Evolutionary conservation across 2,888 invertebrate genomes (phyloP), one percentile per base, ranked within the genome.

Genomic region (Hylaea fasciaria): DNA sequence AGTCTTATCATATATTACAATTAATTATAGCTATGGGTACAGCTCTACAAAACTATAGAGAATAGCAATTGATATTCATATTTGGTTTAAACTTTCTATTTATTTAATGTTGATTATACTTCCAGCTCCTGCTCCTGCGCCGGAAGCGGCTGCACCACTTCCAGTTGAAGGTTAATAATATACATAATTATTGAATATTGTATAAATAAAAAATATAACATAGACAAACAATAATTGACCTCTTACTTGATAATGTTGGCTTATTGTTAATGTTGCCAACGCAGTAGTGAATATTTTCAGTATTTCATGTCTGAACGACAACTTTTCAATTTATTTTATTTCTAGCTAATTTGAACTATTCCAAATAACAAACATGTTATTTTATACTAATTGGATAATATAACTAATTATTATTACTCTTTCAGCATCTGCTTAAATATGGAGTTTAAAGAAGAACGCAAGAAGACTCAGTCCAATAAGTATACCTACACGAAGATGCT

Each of bases 351-450:
- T n/a, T n/a, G n/a, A n/a, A n/a, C n/a, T n/a, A n/a, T n/a, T n/a
- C n/a, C n/a, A n/a, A n/a, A n/a, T n/a, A n/a, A n/a, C n/a, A n/a
- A n/a, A n/a, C n/a, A n/a, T n/a, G n/a, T n/a, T n/a, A n/a, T n/a
- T n/a, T n/a, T n/a, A n/a, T n/a, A n/a, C n/a, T n/a, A n/a, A n/a
- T n/a, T n/a, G n/a, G n/a, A n/a, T n/a, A n/a, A n/a, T n/a, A n/a
- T n/a, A n/a, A n/a, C n/a, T n/a, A n/a, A n/a, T n/a, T n/a, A n/a
- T n/a, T n/a, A n/a, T n/a, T n/a, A n/a, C 51, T 35, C 51, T 82
- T 81, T n/a, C 80, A 85, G 85, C 85, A 29, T 80, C 85, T 66
- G 85, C 85, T 66, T 85, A 75, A 78, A 49, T 9, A 11, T n/a
- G 10, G 14, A 46, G 7, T n/a, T 2, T 17, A 28, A 17, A 44